phyloP scores from a whole-genome alignment of 2,113 vertebrate genomes.

The Apteryx owenii region DNA sequence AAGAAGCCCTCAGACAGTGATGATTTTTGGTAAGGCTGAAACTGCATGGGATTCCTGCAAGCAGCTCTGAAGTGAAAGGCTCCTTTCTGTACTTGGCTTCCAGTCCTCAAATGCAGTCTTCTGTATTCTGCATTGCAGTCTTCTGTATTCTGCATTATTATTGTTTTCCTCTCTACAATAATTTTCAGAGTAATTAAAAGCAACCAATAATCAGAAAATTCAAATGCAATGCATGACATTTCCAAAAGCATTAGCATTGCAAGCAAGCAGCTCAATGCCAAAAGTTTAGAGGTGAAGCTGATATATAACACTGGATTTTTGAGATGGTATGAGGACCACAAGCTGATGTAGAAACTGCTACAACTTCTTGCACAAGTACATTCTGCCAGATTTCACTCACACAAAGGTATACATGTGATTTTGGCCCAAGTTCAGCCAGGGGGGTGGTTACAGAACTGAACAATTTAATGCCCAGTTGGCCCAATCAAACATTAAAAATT shows the following conservation, averaged over 20 bases:
- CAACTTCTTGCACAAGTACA: neutral
- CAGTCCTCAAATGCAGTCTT: neutral
- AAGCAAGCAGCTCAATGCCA: neutral
- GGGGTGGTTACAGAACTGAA: neutral
- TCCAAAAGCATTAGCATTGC: neutral
- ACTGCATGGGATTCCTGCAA: conserved; percentile 8
- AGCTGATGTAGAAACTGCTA: neutral
- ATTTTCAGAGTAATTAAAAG: neutral
- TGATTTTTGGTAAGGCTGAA: conserved; percentile 24
- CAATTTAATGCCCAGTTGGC: neutral
- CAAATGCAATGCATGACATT: neutral
- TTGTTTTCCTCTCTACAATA: neutral
- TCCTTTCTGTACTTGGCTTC: neutral
- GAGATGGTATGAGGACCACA: neutral
- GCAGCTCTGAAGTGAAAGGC: conserved; percentile 23
- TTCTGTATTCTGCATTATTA: neutral
- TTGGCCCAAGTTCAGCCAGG: neutral
- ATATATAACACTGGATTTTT: neutral
- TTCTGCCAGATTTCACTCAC: neutral
- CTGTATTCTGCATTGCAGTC: neutral
- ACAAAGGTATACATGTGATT: neutral
- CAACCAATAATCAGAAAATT: neutral
- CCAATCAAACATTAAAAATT: neutral
- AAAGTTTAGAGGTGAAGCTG: neutral
- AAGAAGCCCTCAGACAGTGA: neutral